Conservation (phyloP, 2,797 vertebrate species). For the Loris lydekkerianus region DNA sequence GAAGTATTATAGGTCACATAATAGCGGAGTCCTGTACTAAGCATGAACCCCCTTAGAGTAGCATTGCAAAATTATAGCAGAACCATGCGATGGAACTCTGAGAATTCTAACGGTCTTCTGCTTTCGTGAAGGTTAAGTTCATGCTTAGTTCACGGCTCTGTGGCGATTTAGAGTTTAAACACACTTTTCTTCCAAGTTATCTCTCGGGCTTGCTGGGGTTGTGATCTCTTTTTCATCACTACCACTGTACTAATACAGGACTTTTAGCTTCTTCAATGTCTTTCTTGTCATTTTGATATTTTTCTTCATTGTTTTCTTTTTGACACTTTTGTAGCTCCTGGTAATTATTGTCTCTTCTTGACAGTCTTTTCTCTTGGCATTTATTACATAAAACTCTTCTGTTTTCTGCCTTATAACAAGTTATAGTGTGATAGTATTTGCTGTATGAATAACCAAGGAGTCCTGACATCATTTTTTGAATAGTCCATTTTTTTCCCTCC, state of each 20-base stretch:
- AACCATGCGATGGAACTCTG: neutral
- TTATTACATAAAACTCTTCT: neutral
- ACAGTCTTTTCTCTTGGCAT: neutral
- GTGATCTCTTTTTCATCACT: neutral
- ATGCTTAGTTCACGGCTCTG: neutral
- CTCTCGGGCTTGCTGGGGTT: neutral
- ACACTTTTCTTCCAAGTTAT: neutral
- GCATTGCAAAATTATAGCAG: neutral
- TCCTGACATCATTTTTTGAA: neutral
- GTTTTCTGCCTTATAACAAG: conserved; percentile 27
- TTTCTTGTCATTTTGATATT: conserved; percentile 30
- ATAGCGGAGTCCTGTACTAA: neutral
- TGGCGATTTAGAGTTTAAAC: neutral
- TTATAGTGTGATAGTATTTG: neutral
- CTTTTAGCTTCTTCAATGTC: neutral
- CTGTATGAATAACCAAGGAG: neutral
- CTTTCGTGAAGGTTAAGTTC: conserved; percentile 31
- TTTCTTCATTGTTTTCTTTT: conserved; percentile 35
- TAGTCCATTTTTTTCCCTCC: neutral
- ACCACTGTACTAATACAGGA: neutral
- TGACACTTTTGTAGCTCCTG: conserved; percentile 45
- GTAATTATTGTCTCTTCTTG: neutral
- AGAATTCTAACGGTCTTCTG: neutral
- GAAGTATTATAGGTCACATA: neutral
- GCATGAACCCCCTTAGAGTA: neutral